phyloP scores from a whole-genome alignment of 2,113 vertebrate genomes.

The Aegithalos caudatus region DNA sequence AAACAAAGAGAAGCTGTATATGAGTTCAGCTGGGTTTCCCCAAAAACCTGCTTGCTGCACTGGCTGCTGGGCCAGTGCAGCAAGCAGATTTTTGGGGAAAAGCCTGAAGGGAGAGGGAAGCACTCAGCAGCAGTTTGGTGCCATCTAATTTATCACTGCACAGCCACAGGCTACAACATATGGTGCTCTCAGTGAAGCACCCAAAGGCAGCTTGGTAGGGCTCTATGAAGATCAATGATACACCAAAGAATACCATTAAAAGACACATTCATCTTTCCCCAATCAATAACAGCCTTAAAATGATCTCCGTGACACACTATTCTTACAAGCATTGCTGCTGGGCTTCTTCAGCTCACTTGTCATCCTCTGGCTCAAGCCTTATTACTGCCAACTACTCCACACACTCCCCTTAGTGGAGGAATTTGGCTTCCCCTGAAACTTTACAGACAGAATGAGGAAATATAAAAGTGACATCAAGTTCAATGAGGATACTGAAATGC shows the following conservation, averaged over 20 bases:
- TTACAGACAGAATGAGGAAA: background rate
- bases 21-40: background rate
- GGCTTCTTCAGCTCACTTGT: conserved; percentile 38
- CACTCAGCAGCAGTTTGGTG: background rate
- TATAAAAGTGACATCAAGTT: background rate
- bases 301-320: conserved; percentile 23
- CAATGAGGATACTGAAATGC: background rate
- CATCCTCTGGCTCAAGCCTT: conserved; percentile 19
- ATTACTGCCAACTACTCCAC: conserved; percentile 4
- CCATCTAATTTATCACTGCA: conserved; percentile 17
- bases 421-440: conserved; percentile 16
- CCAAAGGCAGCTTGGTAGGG: conserved; percentile 36
- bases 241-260: conserved; percentile 65
- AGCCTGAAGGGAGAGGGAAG: conserved; percentile 10
- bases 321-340: conserved; percentile 17
- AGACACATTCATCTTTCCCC: conserved; percentile 63
- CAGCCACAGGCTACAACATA: conserved; percentile 14
- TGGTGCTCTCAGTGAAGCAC: conserved; percentile 2
- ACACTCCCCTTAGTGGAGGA: background rate
- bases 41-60: no score
- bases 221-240: conserved; percentile 71
- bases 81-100: background rate
- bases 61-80: background rate
- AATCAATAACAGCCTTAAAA: conserved; percentile 72
- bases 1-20: background rate